These are phyloP conservation scores for Perca fluviatilis DNA, from an alignment of 2,113 vertebrate genomes.

Conservation along the genomic window DNA sequence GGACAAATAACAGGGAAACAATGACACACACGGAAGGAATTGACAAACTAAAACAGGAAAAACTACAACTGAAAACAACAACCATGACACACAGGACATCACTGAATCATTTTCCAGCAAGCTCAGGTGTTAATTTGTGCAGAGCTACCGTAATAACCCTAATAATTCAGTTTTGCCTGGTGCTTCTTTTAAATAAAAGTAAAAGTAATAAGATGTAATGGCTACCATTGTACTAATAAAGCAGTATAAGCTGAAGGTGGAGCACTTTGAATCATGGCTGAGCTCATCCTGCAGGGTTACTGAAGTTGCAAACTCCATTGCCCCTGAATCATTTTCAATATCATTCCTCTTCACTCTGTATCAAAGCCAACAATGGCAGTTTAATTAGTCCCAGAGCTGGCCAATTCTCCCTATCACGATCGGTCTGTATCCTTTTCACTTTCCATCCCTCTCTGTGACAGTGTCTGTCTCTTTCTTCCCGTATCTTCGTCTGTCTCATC, in stretches of 20 bases:
- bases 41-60: too few relatives aligned
- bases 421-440: constrained; percentile 35
- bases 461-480: constrained; percentile 26
- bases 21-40: too few relatives aligned
- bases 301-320: constrained; percentile 34
- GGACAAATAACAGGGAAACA: too few relatives aligned
- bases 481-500: constrained; percentile 56
- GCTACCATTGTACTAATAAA: constrained; percentile 8
- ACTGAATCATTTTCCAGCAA: neutral
- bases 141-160: too few relatives aligned
- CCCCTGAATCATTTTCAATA: constrained; percentile 56
- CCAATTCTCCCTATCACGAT: constrained; percentile 39
- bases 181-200: constrained; percentile 4
- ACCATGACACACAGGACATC: too few relatives aligned
- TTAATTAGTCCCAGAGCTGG: constrained; percentile 72
- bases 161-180: neutral
- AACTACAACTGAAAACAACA: too few relatives aligned
- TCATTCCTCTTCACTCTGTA: constrained; percentile 39
- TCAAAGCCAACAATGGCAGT: constrained; percentile 63
- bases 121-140: neutral
- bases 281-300: constrained; percentile 13
- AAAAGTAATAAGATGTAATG: constrained; percentile 18
- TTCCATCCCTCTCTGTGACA: constrained; percentile 29
- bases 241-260: neutral
- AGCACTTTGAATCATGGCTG: constrained; percentile 11